Base-by-base conservation (phyloP, 2,888 invertebrate species). In the Polymixis lichenea region DNA sequence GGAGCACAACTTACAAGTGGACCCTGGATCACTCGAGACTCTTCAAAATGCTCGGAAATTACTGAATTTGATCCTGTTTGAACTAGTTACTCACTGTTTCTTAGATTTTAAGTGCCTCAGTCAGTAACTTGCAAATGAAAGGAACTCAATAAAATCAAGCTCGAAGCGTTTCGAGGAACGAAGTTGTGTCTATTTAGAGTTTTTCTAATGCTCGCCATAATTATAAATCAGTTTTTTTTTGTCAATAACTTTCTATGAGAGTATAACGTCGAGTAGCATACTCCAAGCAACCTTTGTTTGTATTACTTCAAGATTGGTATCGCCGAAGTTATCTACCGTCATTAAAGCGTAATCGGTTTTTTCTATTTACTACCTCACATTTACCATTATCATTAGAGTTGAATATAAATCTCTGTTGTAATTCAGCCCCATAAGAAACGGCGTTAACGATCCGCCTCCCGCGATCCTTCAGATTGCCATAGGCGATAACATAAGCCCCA, bases 381-480 rank as follows among this genome's bases (percentile, higher is more conserved):
- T 82, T 68, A 79, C 70, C 73, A 85, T 85, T 85, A 87, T 87
- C 86, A 86, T 87, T 82, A 82, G 72, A 85, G 78, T 82, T 83
- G 80, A 86, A 86, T 79, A 88, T 86, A 88, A 86, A 87, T 87
- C 87, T 87, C 73, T 62, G 78, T 77, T 80, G 88, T 87, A 86
- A 88, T 76, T 86, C 85, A 88, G 80, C 87, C 86, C 86, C 88
- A 87, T 87, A 89, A 87, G 86, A 83, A 89, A 87, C 87, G 86
- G 89, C 88, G 90, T 86, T 89, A 89, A 88, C 89, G 89, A 90
- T 88, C 87, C 86, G 87, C 87, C 87, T 87, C 85, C 88, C 82
- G 78, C 79, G 76, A 75, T 82, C 82, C 75, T 60, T 76, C 80
- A 78, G 90, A 89, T 89, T 75, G 86, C 85, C 88, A 83, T 85